phyloP scores from a whole-genome alignment of 2,113 vertebrate genomes.

The Nerophis lumbriciformis region DNA sequence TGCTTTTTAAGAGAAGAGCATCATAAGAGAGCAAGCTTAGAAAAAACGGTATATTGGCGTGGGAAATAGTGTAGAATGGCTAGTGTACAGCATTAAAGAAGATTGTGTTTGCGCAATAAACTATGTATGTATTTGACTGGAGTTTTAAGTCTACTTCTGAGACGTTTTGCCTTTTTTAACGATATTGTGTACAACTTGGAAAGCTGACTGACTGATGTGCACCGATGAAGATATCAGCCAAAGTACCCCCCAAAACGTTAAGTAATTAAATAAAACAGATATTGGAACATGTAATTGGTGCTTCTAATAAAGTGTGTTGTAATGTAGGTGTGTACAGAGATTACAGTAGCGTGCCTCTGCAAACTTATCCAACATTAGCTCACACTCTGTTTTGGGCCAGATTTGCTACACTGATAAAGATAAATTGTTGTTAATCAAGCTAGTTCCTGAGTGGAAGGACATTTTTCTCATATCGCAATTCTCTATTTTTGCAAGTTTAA shows the following conservation, averaged over 20 bases:
- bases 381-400: conserved; percentile 36
- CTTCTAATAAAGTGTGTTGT: background rate
- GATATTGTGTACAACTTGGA: no score
- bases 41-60: background rate
- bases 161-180: no score
- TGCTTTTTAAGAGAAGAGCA: background rate
- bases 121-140: no score
- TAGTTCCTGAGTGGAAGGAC: conserved; percentile 28
- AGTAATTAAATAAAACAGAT: no score
- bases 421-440: conserved; percentile 52
- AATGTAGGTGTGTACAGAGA: conserved; percentile 29
- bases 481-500: conserved; percentile 33
- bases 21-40: background rate
- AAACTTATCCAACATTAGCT: conserved; percentile 34
- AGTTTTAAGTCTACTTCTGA: no score
- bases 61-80: background rate
- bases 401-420: conserved; percentile 42
- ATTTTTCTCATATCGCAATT: conserved; percentile 32
- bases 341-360: conserved; percentile 41
- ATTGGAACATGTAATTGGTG: no score
- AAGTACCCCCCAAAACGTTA: no score
- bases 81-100: no score
- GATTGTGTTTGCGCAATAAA: no score
- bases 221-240: no score
- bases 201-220: no score